These are phyloP conservation scores for Eupithecia subumbrata DNA, from an alignment of 2,888 invertebrate species.

Conservation along the genomic window DNA sequence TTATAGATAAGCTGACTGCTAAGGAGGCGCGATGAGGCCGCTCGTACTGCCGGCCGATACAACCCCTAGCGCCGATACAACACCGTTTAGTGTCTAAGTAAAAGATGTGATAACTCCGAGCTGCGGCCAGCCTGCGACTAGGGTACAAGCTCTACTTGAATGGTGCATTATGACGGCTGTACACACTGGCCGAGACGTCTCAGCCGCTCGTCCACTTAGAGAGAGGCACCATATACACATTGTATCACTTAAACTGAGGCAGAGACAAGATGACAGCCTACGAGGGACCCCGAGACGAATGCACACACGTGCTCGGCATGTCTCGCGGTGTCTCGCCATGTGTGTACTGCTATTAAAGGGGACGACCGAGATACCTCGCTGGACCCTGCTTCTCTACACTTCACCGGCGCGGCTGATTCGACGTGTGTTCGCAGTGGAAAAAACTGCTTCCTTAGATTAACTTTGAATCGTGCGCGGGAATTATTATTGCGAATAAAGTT, in stretches of 20 bases:
- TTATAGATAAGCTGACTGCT: slow-evolving; percentile 97
- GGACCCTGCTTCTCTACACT: not conserved
- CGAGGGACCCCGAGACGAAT: not conserved
- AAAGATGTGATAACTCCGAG: slow-evolving; percentile 3
- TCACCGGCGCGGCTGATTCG: not conserved
- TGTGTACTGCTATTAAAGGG: not conserved
- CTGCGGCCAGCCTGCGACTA: slow-evolving; percentile 11
- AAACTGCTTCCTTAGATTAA: not conserved
- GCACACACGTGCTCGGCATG: not conserved
- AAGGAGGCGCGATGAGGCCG: slow-evolving; percentile 92
- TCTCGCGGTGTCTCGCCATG: slow-evolving; percentile 2
- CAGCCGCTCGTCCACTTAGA: not conserved
- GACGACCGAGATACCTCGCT: not conserved
- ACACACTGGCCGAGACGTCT: not conserved
- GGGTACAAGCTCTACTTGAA: not conserved
- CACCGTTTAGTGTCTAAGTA: slow-evolving; percentile 6
- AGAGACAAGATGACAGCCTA: not conserved
- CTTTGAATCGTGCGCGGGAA: not conserved
- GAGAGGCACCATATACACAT: not conserved
- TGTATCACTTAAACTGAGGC: not conserved
- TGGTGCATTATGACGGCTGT: not conserved
- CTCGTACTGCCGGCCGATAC: slow-evolving; percentile 5
- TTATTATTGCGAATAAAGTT: not conserved
- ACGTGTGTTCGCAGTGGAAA: not conserved
- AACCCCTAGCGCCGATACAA: slow-evolving; percentile 1